These are phyloP conservation scores for Nasonovia ribisnigri DNA, from an alignment of 2,888 invertebrate species.

Conservation along the genomic window DNA sequence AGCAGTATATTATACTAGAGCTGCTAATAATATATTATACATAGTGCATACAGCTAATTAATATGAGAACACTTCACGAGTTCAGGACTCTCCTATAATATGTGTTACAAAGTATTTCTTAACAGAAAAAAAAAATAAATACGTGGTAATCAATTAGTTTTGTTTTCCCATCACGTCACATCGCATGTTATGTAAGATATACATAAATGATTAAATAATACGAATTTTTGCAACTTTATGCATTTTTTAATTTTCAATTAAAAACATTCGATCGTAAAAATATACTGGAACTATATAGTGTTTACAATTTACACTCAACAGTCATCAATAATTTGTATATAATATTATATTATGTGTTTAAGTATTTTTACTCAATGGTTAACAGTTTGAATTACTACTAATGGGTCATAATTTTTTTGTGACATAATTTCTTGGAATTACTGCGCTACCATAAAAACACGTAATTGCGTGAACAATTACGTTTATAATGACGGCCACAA, in stretches of 20 bases:
- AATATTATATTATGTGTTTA: neutral
- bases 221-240: neutral
- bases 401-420: neutral
- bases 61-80: neutral
- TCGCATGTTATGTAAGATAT: neutral
- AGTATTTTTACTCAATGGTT: no score
- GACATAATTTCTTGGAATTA: neutral
- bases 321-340: neutral
- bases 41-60: neutral
- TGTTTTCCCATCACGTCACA: neutral
- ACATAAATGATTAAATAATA: constrained; percentile 4
- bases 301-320: neutral
- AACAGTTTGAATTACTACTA: neutral
- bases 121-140: neutral
- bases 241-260: neutral
- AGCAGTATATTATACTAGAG: neutral
- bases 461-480: neutral
- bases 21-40: no score
- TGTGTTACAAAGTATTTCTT: neutral
- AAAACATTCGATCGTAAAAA: neutral
- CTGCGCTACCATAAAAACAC: neutral
- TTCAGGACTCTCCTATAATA: no score
- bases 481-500: neutral
- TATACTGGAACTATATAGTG: neutral
- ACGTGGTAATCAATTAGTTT: constrained; percentile 11